phyloP scores from a whole-genome alignment of 2,888 invertebrate genomes.

The Morpho achilles region DNA sequence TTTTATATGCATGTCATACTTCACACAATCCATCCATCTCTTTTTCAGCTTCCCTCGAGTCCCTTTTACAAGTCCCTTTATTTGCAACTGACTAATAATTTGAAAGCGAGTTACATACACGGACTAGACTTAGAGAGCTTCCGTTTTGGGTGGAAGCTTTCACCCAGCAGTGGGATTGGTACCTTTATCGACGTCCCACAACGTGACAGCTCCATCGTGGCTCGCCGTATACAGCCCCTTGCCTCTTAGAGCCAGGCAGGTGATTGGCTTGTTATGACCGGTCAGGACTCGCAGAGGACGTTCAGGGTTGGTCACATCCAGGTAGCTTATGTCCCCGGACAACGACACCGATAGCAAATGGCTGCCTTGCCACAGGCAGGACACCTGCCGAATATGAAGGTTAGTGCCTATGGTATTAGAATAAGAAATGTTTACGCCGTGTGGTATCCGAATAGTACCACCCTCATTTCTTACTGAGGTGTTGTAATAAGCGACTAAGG shows the following conservation, averaged over 20 bases:
- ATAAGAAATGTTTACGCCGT: no score
- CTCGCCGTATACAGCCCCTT: conserved; percentile 93
- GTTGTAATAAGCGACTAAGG: no score
- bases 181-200: conserved; percentile 87
- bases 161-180: background rate
- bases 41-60: no score
- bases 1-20: no score
- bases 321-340: conserved; percentile 96
- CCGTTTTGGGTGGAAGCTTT: no score
- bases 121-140: no score
- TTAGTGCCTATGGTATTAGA: no score
- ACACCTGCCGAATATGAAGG: conserved; percentile 80
- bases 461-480: no score
- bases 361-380: conserved; percentile 97
- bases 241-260: conserved; percentile 89
- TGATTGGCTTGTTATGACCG: conserved; percentile 99
- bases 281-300: conserved; percentile 90
- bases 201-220: conserved; percentile 93
- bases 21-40: no score
- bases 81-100: no score
- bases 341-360: conserved; percentile 94
- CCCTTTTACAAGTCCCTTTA: no score
- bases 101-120: background rate
- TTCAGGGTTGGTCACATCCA: conserved; percentile 91
- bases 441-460: no score